Conservation (phyloP, 2,797 vertebrate species). For the Anguilla anguilla region DNA sequence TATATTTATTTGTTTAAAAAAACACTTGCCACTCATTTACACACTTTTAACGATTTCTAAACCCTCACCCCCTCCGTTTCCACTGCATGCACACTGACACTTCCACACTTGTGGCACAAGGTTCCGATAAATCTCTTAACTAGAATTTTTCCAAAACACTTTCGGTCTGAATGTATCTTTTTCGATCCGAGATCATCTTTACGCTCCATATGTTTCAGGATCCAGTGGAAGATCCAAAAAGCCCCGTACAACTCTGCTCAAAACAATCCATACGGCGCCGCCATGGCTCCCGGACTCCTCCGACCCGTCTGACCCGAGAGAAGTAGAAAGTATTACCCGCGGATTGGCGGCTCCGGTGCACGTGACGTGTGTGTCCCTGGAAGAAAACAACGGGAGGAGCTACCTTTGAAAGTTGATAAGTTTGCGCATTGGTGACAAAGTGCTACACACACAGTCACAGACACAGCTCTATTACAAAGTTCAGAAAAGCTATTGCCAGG, state of each 20-base stretch:
- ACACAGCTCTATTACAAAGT: neutral
- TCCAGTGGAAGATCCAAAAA: slow-evolving; percentile 30
- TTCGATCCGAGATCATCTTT: slow-evolving; percentile 4
- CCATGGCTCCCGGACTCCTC: slow-evolving; percentile 53
- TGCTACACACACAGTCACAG: slow-evolving; percentile 10
- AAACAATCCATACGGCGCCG: slow-evolving; percentile 58
- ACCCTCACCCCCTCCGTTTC: slow-evolving; percentile 42
- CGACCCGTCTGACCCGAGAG: slow-evolving; percentile 40
- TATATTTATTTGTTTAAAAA: neutral
- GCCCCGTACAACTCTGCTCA: slow-evolving; percentile 55
- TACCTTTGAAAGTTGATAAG: slow-evolving; percentile 53
- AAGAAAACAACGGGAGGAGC: slow-evolving; percentile 59
- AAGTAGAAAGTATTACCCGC: slow-evolving; percentile 23
- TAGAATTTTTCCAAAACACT: neutral
- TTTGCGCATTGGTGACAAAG: neutral
- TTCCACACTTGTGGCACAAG: slow-evolving; percentile 26
- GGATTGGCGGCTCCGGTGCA: slow-evolving; percentile 65
- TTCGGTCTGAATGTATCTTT: neutral
- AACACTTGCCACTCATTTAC: slow-evolving; percentile 25
- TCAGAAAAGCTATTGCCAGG: neutral
- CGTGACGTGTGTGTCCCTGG: slow-evolving; percentile 56
- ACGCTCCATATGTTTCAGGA: slow-evolving; percentile 3
- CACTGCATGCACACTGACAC: slow-evolving; percentile 29
- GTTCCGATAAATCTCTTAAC: neutral
- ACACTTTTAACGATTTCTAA: slow-evolving; percentile 44